These are phyloP conservation scores for Perithous albicinctus DNA, from an alignment of 2,888 invertebrate species.

Conservation along the genomic window DNA sequence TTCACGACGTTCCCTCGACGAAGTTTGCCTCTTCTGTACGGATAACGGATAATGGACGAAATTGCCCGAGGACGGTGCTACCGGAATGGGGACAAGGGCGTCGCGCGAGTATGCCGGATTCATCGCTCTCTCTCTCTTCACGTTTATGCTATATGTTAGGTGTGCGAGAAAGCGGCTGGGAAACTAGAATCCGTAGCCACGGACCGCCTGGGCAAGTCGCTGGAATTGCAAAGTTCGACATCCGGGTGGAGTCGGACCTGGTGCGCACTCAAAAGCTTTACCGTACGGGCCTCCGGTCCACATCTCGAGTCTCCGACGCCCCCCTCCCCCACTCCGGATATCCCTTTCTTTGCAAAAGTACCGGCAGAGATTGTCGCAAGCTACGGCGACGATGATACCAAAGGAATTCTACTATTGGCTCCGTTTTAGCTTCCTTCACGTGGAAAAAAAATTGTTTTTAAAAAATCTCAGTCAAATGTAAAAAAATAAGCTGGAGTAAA, in stretches of 20 bases:
- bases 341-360: conserved; percentile 59
- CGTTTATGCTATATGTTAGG: background rate
- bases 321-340: too few species aligned
- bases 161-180: conserved; percentile 56
- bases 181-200: conserved; percentile 52
- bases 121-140: conserved; percentile 42
- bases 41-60: conserved; percentile 68
- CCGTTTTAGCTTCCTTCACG: conserved; percentile 2
- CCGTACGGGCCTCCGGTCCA: conserved; percentile 45
- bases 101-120: conserved; percentile 53
- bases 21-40: conserved; percentile 67
- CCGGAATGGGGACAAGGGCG: conserved; percentile 39
- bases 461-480: background rate
- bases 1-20: conserved; percentile 60
- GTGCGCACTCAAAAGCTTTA: conserved; percentile 51
- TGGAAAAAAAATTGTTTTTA: background rate
- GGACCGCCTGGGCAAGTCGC: conserved; percentile 57
- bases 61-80: conserved; percentile 64
- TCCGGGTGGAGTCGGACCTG: conserved; percentile 44
- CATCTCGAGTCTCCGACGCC: conserved; percentile 49
- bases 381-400: conserved; percentile 24
- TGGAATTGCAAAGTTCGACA: conserved; percentile 67
- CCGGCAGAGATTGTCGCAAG: conserved; percentile 42
- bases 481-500: background rate
- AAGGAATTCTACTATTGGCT: background rate